phyloP scores from a whole-genome alignment of 2,888 invertebrate species.

The Clepsis dumicolana region DNA sequence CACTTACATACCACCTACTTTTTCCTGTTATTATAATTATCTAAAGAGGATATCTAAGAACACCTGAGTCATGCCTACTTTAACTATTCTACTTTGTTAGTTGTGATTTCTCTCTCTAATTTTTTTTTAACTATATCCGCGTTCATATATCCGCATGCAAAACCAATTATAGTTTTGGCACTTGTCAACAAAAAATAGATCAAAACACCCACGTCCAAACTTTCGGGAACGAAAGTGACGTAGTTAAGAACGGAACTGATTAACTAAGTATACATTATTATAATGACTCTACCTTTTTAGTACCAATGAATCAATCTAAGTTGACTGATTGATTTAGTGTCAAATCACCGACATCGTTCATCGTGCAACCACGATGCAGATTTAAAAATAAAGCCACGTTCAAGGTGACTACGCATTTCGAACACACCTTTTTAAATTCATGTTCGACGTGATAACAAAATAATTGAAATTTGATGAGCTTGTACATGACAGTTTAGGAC shows the following conservation, averaged over 20 bases:
- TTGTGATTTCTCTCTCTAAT: not conserved
- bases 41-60: too few species aligned
- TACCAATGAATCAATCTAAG: slow-evolving; percentile 14
- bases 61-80: not conserved
- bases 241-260: not conserved
- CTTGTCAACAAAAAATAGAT: slow-evolving; percentile 9
- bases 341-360: not conserved
- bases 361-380: slow-evolving; percentile 23
- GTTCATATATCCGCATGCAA: slow-evolving; percentile 1
- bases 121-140: not conserved
- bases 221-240: not conserved
- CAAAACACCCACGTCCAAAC: slow-evolving; percentile 3
- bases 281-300: not conserved
- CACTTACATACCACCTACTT: too few species aligned
- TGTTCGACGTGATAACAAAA: slow-evolving; percentile 18
- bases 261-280: not conserved
- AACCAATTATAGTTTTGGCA: slow-evolving; percentile 9
- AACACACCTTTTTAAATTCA: slow-evolving; percentile 20
- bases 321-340: slow-evolving; percentile 9
- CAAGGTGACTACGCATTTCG: slow-evolving; percentile 30
- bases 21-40: too few species aligned
- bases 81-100: not conserved
- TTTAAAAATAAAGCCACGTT: slow-evolving; percentile 29
- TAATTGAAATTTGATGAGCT: slow-evolving; percentile 5
- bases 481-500: slow-evolving; percentile 7